Evolutionary conservation across 2,113 vertebrate genomes (phyloP), one percentile per base, ranked within the genome.

Genomic region (Myocastor coypus): DNA sequence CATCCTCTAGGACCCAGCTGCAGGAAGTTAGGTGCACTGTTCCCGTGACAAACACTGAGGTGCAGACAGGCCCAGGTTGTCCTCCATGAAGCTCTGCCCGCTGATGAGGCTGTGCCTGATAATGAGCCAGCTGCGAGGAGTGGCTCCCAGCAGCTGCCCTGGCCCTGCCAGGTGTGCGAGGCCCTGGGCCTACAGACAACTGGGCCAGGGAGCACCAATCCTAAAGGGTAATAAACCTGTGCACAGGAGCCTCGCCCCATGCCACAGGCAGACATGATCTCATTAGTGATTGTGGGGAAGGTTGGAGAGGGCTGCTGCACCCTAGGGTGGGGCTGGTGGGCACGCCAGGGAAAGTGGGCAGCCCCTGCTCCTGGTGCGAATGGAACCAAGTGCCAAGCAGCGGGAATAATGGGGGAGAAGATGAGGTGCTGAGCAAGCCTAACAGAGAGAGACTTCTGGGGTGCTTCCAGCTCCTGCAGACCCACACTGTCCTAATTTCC

Each of bases 181-280:
- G 95, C 94, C 91, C 0, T 7, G 13, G 85, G 85, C 59, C 1
- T 37, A 55, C 85, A 94, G 84, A 84, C 87, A 78, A 84, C 87
- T 13, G 82, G 89, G 89, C 75, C 16, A 11, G 86, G 52, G 2
- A 89, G 61, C 5, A 4, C 80, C 84, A 37, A 80, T 94, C 57
- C 50, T 82, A 80, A 96, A 94, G 82, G 37, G 34, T 96, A 96
- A 96, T 94, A 92, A 92, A 52, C 64, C 0, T 0, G 52, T 26
- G 26, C 42, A 7, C 46, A 20, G 77, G 50, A 80, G 46, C 46
- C 77, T 32, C 32, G 46, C 68, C 55, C 26, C 52, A 87, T 66
- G 78, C 0, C 0, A n/a, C 40, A 93, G n/a, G 88, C 96, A 96
- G 96, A 96, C n/a, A 0, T 89, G 94, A 96, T 87, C 87, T 95